These are phyloP conservation scores for Halocaridina rubra DNA, from an alignment of 2,888 invertebrate species.

Conservation along the genomic window DNA sequence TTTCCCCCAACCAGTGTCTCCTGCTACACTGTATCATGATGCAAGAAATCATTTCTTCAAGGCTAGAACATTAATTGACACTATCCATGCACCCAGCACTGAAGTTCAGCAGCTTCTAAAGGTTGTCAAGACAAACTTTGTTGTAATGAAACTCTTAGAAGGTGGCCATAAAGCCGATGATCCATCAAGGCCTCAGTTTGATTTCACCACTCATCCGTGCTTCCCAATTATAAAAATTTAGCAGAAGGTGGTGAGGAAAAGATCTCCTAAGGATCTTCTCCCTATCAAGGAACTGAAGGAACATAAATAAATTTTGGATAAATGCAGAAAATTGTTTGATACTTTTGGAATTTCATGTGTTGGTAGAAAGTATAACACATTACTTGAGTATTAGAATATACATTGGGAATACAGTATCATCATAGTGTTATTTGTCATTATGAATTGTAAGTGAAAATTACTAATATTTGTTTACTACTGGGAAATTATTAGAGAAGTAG, in stretches of 20 bases:
- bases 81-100: slow-evolving; percentile 82
- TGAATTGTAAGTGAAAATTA: too few species aligned
- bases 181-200: slow-evolving; percentile 87
- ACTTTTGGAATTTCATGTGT: too few species aligned
- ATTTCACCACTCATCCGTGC: slow-evolving; percentile 88
- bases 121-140: slow-evolving; percentile 94
- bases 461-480: too few species aligned
- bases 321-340: too few species aligned
- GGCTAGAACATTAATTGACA: slow-evolving; percentile 86
- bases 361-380: too few species aligned
- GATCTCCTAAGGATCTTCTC: slow-evolving; percentile 43
- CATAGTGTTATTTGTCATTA: too few species aligned
- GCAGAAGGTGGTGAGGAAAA: slow-evolving; percentile 47
- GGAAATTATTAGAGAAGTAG: too few species aligned
- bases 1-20: slow-evolving; percentile 66
- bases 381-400: too few species aligned
- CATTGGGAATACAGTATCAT: too few species aligned
- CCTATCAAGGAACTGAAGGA: slow-evolving; percentile 40
- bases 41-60: slow-evolving; percentile 94
- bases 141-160: slow-evolving; percentile 90
- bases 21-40: slow-evolving; percentile 75
- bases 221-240: slow-evolving; percentile 81
- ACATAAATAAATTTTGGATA: slow-evolving; percentile 41
- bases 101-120: slow-evolving; percentile 79
- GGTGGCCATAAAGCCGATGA: slow-evolving; percentile 93